Conservation (phyloP, 2,888 invertebrate genomes). For the Aricia artaxerxes region DNA sequence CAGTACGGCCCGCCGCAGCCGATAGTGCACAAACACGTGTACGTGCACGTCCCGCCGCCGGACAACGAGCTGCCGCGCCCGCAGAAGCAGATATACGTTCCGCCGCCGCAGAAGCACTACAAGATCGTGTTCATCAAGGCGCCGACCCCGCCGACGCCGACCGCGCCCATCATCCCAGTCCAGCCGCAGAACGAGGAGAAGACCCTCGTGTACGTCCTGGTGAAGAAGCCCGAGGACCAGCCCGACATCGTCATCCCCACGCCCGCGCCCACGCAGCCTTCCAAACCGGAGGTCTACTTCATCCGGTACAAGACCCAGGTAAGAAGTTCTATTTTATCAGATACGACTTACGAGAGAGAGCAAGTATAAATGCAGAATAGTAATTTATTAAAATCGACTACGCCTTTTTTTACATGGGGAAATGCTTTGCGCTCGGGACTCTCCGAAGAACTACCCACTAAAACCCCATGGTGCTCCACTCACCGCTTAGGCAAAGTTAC, state of each 20-base stretch:
- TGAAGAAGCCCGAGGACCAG: conserved; percentile 93
- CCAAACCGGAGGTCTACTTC: conserved; percentile 94
- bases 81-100: conserved; percentile 75
- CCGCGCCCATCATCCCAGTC: conserved; percentile 82
- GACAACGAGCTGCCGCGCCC: conserved; percentile 88
- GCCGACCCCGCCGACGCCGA: conserved; percentile 82
- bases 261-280: conserved; percentile 90
- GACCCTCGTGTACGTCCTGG: conserved; percentile 92
- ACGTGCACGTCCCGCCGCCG: conserved; percentile 94
- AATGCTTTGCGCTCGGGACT: too few relatives aligned
- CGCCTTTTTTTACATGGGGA: too few relatives aligned
- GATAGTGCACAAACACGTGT: conserved; percentile 93
- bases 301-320: conserved; percentile 94
- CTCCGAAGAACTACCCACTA: too few relatives aligned
- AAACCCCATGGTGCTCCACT: too few relatives aligned
- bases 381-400: too few relatives aligned
- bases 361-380: too few relatives aligned
- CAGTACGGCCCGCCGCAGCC: conserved; percentile 88
- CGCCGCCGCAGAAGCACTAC: conserved; percentile 88
- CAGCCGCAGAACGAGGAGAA: conserved; percentile 94
- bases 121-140: conserved; percentile 92
- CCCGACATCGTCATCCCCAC: conserved; percentile 89
- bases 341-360: too few relatives aligned
- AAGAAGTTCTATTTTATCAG: conserved; percentile 38
- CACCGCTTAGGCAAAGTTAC: too few relatives aligned